A percentile compares a stretch with the other conserved stretches of the same genome.
phyloP scores from a whole-genome alignment of 2,888 invertebrate genomes.

The Lithophane socia region DNA sequence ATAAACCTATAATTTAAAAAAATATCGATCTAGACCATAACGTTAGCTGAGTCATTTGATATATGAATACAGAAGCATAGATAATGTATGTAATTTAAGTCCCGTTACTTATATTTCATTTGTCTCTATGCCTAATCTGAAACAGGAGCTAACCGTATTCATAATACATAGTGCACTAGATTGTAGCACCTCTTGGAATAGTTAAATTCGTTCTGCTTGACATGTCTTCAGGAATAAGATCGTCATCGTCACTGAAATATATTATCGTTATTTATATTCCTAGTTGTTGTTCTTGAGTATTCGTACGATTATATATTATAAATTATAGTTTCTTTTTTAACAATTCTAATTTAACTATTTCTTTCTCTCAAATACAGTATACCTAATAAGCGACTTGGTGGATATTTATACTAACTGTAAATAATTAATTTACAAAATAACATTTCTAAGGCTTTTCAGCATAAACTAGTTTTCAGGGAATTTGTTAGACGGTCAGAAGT shows the following conservation, averaged over 20 bases:
- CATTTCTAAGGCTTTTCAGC: background rate
- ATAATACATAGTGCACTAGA: background rate
- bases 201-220: background rate
- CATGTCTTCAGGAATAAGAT: background rate
- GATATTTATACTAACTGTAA: no score
- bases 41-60: slow-evolving; percentile 1
- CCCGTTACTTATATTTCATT: background rate
- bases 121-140: background rate
- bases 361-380: no score
- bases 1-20: background rate
- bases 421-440: background rate
- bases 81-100: slow-evolving; percentile 14
- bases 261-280: no score
- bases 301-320: no score
- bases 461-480: background rate
- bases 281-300: no score
- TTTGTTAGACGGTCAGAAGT: background rate
- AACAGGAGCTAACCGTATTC: slow-evolving; percentile 3
- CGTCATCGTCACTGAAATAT: background rate
- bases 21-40: background rate
- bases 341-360: no score
- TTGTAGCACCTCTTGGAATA: background rate
- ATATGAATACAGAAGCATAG: slow-evolving; percentile 5
- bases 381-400: no score
- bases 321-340: no score